phyloP scores from a whole-genome alignment of 1,140 invertebrate genomes.

The Panulirus ornatus region DNA sequence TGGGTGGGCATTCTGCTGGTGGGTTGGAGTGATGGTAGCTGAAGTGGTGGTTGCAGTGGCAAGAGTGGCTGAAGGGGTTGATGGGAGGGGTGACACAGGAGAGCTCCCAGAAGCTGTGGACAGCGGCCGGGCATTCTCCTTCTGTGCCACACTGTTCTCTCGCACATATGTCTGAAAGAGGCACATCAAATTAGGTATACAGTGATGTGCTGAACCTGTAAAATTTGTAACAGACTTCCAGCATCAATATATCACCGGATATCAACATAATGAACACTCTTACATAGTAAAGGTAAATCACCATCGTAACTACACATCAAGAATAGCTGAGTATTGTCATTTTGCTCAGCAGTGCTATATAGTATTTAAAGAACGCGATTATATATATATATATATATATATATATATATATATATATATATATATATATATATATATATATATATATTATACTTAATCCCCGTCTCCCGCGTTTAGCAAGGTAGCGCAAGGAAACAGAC shows the following conservation, averaged over 20 bases:
- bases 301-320: too few relatives aligned
- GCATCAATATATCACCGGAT: too few relatives aligned
- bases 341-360: slow-evolving; percentile 15
- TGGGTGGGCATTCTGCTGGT: slow-evolving; percentile 21
- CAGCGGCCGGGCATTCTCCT: slow-evolving; percentile 63
- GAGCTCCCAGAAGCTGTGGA: slow-evolving; percentile 10
- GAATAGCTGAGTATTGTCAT: too few relatives aligned
- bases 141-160: slow-evolving; percentile 53
- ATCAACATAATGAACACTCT: too few relatives aligned
- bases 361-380: not conserved
- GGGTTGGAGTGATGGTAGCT: slow-evolving; percentile 6
- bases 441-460: too few relatives aligned
- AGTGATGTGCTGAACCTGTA: too few relatives aligned
- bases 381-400: slow-evolving; percentile 21
- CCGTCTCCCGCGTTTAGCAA: too few relatives aligned
- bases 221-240: too few relatives aligned
- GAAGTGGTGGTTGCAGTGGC: not conserved
- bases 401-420: slow-evolving; percentile 54
- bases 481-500: too few relatives aligned
- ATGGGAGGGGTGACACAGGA: slow-evolving; percentile 49
- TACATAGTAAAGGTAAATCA: too few relatives aligned
- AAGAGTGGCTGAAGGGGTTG: slow-evolving; percentile 17
- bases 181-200: too few relatives aligned
- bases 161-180: slow-evolving; percentile 60
- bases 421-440: slow-evolving; percentile 22